These are phyloP conservation scores for Oncopodura yosiiana DNA, from an alignment of 1,140 invertebrate genomes.

Conservation along the genomic window DNA sequence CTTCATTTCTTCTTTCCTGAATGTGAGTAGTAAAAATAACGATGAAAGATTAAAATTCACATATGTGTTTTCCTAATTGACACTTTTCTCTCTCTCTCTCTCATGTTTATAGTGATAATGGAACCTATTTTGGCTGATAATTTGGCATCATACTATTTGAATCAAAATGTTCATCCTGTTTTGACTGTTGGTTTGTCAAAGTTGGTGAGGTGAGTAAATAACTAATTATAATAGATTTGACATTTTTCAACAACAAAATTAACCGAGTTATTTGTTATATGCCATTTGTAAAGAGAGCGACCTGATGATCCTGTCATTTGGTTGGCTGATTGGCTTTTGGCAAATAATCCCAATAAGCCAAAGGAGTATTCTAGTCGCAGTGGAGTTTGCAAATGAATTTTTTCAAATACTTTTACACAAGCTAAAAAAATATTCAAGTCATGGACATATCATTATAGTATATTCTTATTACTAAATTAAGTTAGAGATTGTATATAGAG, in stretches of 20 bases:
- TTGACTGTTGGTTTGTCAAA: constrained; percentile 57
- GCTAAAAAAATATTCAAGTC: too few species aligned
- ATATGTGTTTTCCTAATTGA: not conserved
- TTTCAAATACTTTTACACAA: constrained; percentile 1
- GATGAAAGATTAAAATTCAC: not conserved
- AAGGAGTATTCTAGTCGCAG: constrained; percentile 36
- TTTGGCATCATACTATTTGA: constrained; percentile 56
- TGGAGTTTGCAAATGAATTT: constrained; percentile 2
- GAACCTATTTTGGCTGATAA: constrained; percentile 48
- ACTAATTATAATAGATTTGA: not conserved
- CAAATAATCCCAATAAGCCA: constrained; percentile 66
- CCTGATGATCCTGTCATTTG: constrained; percentile 64
- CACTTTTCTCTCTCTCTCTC: constrained; percentile 2
- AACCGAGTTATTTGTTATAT: too few species aligned
- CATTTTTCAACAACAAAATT: not conserved
- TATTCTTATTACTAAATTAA: too few species aligned
- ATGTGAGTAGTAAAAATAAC: constrained; percentile 49
- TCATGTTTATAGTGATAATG: constrained; percentile 47
- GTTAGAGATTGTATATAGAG: too few species aligned
- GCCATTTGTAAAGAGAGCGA: constrained; percentile 50
- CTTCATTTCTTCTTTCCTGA: constrained; percentile 81
- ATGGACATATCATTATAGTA: too few species aligned
- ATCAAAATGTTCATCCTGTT: constrained; percentile 52
- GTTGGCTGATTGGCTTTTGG: constrained; percentile 64
- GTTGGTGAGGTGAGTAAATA: constrained; percentile 38